phyloP scores from a whole-genome alignment of 2,113 vertebrate species.

The Ginglymostoma cirratum region DNA sequence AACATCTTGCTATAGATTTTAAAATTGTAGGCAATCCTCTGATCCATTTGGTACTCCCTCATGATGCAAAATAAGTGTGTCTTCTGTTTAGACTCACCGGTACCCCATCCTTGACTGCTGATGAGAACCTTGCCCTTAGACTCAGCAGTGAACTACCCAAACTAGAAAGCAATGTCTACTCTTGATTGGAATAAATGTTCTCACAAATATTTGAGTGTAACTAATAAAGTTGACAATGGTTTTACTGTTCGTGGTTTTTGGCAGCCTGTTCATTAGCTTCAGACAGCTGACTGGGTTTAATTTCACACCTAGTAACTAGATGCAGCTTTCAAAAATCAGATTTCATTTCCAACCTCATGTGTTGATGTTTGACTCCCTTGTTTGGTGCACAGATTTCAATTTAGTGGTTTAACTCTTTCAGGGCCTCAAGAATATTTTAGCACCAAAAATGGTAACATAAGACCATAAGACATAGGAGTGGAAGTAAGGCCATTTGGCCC shows the following conservation, averaged over 20 bases:
- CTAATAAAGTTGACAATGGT: slow-evolving; percentile 22
- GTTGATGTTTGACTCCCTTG: not conserved
- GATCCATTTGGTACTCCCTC: too few relatives aligned
- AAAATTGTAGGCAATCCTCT: too few relatives aligned
- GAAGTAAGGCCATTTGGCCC: too few relatives aligned
- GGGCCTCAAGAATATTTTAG: not conserved
- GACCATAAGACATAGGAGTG: too few relatives aligned
- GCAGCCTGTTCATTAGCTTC: slow-evolving; percentile 16
- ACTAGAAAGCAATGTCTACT: too few relatives aligned
- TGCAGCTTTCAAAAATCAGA: slow-evolving; percentile 6
- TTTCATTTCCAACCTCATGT: not conserved
- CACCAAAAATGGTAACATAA: not conserved
- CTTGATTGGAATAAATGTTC: slow-evolving; percentile 13
- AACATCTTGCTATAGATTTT: too few relatives aligned
- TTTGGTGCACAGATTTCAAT: not conserved
- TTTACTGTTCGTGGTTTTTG: slow-evolving; percentile 10
- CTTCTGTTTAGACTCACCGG: too few relatives aligned
- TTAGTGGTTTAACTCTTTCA: not conserved
- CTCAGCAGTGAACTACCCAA: too few relatives aligned
- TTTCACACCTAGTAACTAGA: slow-evolving; percentile 32
- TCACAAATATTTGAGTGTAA: not conserved
- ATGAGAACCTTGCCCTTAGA: too few relatives aligned
- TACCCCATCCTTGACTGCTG: too few relatives aligned
- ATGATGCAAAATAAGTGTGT: too few relatives aligned
- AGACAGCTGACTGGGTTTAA: slow-evolving; percentile 23